Conservation (phyloP, 2,888 invertebrate genomes). For the Drosophila barbarae region DNA sequence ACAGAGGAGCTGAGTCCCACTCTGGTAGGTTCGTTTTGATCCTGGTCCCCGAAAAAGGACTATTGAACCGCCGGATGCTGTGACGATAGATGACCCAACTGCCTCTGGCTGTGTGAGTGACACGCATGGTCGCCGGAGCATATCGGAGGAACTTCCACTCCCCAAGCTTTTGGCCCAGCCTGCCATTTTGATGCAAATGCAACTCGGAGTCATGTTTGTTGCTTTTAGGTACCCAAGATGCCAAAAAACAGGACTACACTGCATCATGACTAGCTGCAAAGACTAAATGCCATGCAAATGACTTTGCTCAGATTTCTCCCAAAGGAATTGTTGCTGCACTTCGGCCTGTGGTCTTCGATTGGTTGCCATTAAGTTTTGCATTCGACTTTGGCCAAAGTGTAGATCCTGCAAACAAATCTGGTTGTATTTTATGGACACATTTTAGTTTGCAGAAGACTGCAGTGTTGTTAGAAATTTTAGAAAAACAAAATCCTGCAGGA, state of each 20-base stretch:
- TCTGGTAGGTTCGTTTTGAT: conserved; percentile 44
- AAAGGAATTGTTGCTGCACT: conserved; percentile 6
- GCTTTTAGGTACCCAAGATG: conserved; percentile 13
- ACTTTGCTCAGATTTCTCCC: conserved; percentile 53
- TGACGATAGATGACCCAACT: conserved; percentile 63
- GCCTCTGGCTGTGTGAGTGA: conserved; percentile 36
- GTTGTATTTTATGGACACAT: not conserved
- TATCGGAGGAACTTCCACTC: conserved; percentile 21
- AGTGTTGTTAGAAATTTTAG: conserved; percentile 1
- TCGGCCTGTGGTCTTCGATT: not conserved
- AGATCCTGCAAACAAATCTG: conserved; percentile 1
- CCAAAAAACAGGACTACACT: not conserved
- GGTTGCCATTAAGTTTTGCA: conserved; percentile 8
- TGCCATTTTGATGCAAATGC: conserved; percentile 68
- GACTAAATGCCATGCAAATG: conserved; percentile 64
- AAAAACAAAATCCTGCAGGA: conserved; percentile 13
- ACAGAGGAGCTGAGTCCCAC: conserved; percentile 6
- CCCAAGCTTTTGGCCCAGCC: conserved; percentile 13
- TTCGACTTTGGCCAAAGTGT: conserved; percentile 2
- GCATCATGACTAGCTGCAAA: conserved; percentile 13
- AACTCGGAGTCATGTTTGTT: conserved; percentile 54
- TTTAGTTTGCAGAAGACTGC: not conserved
- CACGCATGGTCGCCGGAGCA: conserved; percentile 64
- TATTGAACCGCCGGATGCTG: conserved; percentile 66
- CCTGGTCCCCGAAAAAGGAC: conserved; percentile 49